Conservation (phyloP, 1,140 invertebrate species). For the Drosophila sturtevanti region DNA sequence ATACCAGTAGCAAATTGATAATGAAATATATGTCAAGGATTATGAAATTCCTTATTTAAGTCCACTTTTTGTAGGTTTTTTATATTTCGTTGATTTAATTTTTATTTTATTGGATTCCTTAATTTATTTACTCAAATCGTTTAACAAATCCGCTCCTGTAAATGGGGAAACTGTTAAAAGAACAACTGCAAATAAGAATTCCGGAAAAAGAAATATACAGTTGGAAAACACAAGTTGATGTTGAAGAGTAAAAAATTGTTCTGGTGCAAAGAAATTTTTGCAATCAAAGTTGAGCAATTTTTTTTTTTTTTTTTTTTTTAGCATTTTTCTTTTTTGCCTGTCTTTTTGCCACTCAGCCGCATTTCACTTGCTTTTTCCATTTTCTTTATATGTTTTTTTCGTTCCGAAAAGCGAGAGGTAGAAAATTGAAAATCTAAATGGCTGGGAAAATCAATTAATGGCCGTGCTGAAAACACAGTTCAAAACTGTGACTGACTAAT, state of each 20-base stretch:
- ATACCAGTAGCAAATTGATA: too few relatives aligned
- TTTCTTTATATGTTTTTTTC: constrained; percentile 21
- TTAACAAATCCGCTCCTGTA: constrained; percentile 18
- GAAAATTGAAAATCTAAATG: constrained; percentile 65
- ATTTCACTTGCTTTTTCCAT: constrained; percentile 16
- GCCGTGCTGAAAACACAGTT: constrained; percentile 17
- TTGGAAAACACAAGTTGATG: constrained; percentile 7
- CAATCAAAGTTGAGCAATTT: constrained; percentile 70
- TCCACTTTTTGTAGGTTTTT: too few relatives aligned
- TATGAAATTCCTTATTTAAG: too few relatives aligned
- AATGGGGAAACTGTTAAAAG: constrained; percentile 12
- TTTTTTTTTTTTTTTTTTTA: background rate
- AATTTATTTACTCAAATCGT: too few relatives aligned
- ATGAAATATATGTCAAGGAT: too few relatives aligned
- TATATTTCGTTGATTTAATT: too few relatives aligned
- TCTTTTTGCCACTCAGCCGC: constrained; percentile 11
- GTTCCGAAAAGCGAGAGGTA: constrained; percentile 8
- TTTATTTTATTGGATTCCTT: too few relatives aligned
- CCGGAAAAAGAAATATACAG: constrained; percentile 44
- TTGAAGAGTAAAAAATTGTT: constrained; percentile 44
- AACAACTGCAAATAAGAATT: constrained; percentile 31
- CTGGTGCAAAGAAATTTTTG: constrained; percentile 66
- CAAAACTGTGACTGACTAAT: constrained; percentile 42
- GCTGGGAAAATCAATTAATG: constrained; percentile 69
- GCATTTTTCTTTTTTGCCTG: background rate